Percentiles rank a stretch among this genome's conserved stretches.
phyloP scores from a whole-genome alignment of 2,113 vertebrate genomes.

The Lamprologus speciosus region DNA sequence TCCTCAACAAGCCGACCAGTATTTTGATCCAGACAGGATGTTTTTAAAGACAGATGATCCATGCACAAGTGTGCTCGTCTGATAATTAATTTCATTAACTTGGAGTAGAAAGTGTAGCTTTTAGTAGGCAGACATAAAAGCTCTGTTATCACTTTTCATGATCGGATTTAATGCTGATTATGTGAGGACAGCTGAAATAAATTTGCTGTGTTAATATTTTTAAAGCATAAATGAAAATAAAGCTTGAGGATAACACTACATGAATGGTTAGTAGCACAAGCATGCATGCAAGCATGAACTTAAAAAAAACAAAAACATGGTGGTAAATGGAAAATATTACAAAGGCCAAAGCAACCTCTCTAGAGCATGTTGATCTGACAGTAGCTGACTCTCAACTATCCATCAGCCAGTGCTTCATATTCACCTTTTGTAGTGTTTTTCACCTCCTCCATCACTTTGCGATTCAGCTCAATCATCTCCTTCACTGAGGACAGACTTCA shows the following conservation, averaged over 20 bases:
- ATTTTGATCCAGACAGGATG: neutral
- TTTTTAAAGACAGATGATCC: conserved; percentile 39
- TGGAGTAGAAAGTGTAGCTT: neutral
- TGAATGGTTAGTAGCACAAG: neutral
- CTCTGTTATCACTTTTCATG: neutral
- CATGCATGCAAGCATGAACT: neutral
- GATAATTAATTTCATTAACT: conserved; percentile 31
- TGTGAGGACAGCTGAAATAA: neutral
- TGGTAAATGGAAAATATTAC: neutral
- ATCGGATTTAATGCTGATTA: neutral
- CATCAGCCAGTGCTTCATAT: neutral
- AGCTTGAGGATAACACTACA: neutral
- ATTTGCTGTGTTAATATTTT: neutral
- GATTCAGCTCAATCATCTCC: neutral
- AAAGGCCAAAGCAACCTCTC: neutral
- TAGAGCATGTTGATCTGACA: neutral
- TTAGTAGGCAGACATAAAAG: conserved; percentile 12
- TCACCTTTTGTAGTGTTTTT: neutral
- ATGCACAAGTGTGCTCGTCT: conserved; percentile 19
- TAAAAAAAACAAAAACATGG: neutral
- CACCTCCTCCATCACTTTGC: neutral
- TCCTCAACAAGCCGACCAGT: neutral
- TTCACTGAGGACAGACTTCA: neutral
- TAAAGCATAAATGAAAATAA: neutral
- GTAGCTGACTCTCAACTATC: neutral